These are phyloP conservation scores for Chorisops tibialis DNA, from an alignment of 2,888 invertebrate genomes.

Conservation along the genomic window DNA sequence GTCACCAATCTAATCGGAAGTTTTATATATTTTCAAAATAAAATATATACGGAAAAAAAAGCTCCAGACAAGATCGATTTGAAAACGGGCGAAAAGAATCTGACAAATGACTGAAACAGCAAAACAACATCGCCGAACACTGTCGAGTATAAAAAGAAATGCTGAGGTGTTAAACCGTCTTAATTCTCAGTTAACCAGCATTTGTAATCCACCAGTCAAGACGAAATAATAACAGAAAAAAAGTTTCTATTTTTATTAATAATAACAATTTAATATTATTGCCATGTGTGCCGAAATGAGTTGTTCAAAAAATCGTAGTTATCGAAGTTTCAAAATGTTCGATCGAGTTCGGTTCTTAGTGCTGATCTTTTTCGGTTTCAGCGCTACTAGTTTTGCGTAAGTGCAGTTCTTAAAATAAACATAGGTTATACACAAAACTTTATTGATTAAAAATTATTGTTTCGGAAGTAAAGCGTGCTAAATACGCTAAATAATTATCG, in stretches of 20 bases:
- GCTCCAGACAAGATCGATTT: too few species aligned
- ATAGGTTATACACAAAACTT: neutral
- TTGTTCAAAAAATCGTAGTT: constrained; percentile 10
- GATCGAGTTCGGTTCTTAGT: neutral
- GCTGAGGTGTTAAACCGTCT: constrained; percentile 22
- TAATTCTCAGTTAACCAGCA: constrained; percentile 22
- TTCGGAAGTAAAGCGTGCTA: neutral
- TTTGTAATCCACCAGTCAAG: constrained; percentile 3
- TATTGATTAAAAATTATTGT: neutral
- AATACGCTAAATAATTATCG: constrained; percentile 6
- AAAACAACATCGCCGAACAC: neutral
- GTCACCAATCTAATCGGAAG: too few species aligned
- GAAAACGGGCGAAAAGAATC: too few species aligned
- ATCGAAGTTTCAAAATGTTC: neutral
- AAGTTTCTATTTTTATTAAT: too few species aligned
- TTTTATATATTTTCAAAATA: too few species aligned
- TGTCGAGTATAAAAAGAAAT: constrained; percentile 21
- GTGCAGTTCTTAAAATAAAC: neutral
- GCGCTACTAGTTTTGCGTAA: constrained; percentile 10
- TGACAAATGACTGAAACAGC: too few species aligned
- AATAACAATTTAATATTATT: neutral
- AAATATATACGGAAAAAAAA: too few species aligned
- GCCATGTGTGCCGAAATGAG: neutral
- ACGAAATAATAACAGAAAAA: neutral
- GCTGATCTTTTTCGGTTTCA: neutral